Evolutionary conservation across 1,140 invertebrate species (phyloP), one percentile per base, ranked within the genome.

Genomic region (Holcopasites calliopsidis): DNA sequence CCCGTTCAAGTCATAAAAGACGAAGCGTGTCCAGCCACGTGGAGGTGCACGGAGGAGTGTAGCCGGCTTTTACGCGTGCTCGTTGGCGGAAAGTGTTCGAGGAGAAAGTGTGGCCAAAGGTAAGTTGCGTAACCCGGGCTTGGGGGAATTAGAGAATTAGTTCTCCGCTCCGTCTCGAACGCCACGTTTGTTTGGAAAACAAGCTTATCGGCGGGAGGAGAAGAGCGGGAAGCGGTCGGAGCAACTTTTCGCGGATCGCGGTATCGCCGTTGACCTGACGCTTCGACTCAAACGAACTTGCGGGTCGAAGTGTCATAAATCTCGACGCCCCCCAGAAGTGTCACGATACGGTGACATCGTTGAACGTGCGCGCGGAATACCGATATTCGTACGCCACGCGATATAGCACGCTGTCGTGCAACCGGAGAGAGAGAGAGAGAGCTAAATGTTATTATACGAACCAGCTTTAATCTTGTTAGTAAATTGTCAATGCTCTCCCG

Each of bases 41-140:
- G 80, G 75, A 33, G 52, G 47, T 74, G 26, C 69, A 40, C 40
- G 50, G 79, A 82, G 81, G 62, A 68, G n/a, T 21, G n/a, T n/a
- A n/a, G 40, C 18, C 55, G 33, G 28, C 31, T 35, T 55, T 0
- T 31, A 23, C 47, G 7, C 8, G 35, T 57, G 28, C 40, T 28
- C 26, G 44, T 31, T 64, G 42, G 55, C 33, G 28, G 60, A 60
- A 31, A 76, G 54, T 54, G 21, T 33, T n/a, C n/a, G 21, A 13
- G 42, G 79, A 31, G 79, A 82, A 82, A 82, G 75, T 44, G 69
- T 65, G 64, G n/a, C n/a, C n/a, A 82, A 82, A 81, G 79, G 80
- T 69, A 42, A 73, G 75, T 82, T 81, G 54, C 21, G 64, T 72
- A 82, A 82, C 50, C 26, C 31, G 57, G 47, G 52, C 28, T 57